These are phyloP conservation scores for Heliconius eleuchia DNA, from an alignment of 1,140 invertebrate genomes.

Conservation along the genomic window DNA sequence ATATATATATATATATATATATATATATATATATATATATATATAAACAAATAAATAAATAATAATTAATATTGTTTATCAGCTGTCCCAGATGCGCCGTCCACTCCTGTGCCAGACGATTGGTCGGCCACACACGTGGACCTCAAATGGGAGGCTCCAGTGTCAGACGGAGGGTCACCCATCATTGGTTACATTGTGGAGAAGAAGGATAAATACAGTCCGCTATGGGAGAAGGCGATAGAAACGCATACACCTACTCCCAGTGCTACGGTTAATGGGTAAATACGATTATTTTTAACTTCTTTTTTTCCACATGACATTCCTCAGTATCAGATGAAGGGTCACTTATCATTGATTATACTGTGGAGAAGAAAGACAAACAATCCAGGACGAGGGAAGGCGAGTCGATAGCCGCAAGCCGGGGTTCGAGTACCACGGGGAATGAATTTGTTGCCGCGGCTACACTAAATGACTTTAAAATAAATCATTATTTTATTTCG, in stretches of 20 bases:
- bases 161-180: conserved; percentile 94
- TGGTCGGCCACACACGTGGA: conserved; percentile 96
- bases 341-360: no score
- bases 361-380: no score
- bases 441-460: no score
- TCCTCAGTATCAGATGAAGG: no score
- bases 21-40: no score
- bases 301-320: no score
- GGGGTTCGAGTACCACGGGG: no score
- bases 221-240: conserved; percentile 94
- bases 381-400: no score
- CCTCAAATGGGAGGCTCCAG: conserved; percentile 90
- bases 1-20: no score
- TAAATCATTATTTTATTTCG: no score
- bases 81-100: conserved; percentile 89
- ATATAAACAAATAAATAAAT: background rate
- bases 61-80: conserved; percentile 9
- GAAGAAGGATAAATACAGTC: conserved; percentile 97
- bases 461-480: no score
- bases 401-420: no score
- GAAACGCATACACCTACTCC: conserved; percentile 89
- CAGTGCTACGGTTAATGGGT: conserved; percentile 89
- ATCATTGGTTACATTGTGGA: conserved; percentile 98
- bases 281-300: background rate
- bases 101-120: conserved; percentile 92